Conservation (phyloP, 2,113 vertebrate genomes). For the Polypterus bichir region DNA sequence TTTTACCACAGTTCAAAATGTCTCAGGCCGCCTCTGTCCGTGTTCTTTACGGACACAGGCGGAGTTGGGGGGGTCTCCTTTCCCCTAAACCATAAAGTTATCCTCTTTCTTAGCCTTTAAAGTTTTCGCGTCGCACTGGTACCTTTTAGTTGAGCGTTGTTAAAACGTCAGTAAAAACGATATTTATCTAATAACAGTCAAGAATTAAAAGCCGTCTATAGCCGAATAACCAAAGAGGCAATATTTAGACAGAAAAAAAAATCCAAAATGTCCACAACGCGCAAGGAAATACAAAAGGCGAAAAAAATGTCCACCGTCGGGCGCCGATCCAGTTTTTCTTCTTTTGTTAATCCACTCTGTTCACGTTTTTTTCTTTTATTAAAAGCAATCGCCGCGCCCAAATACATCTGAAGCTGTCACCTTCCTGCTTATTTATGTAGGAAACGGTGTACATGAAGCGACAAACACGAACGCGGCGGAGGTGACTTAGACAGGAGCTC, state of each 20-base stretch:
- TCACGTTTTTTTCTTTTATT: constrained; percentile 18
- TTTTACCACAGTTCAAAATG: too few species aligned
- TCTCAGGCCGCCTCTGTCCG: too few species aligned
- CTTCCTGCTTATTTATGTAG: constrained; percentile 5
- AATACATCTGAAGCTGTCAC: constrained; percentile 29
- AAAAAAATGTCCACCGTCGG: constrained; percentile 30
- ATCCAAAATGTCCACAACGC: constrained; percentile 49
- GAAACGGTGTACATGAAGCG: constrained; percentile 10
- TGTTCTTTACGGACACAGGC: too few species aligned
- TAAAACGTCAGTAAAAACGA: too few species aligned
- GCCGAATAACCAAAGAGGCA: too few species aligned
- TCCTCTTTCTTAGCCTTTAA: too few species aligned
- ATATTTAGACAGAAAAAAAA: constrained; percentile 10
- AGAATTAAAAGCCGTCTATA: too few species aligned
- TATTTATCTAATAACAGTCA: too few species aligned
- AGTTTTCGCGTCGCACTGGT: too few species aligned
- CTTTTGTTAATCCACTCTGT: constrained; percentile 7
- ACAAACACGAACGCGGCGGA: constrained; percentile 15
- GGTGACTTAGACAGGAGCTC: constrained; percentile 1
- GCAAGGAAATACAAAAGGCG: constrained; percentile 44
- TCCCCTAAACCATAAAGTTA: too few species aligned
- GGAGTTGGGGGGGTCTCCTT: too few species aligned
- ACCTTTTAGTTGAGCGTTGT: too few species aligned
- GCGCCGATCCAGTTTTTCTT: neutral
- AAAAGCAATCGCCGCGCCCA: constrained; percentile 32